Base-by-base conservation (phyloP, 2,797 vertebrate genomes). In the Avahi laniger region DNA sequence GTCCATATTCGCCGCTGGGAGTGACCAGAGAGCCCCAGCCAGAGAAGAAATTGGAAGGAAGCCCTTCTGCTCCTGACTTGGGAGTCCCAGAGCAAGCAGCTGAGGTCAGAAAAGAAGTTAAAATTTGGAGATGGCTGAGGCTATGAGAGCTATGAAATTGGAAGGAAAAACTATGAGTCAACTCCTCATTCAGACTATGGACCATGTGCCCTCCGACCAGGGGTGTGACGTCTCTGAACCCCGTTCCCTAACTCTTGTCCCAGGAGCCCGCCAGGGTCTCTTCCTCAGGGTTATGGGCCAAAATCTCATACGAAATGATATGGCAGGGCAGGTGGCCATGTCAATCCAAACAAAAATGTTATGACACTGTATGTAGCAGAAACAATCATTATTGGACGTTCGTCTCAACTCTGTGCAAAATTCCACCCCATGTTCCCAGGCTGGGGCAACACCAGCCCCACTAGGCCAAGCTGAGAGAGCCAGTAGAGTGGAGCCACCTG, bases 161-260 rank as follows among this genome's bases (percentile, higher is more conserved):
- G 61, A 89, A 80, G 65, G 30, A 46, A 35, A 65, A 35, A 10
- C 65, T 28, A 7, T 73, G 84, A 92, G 78, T 92, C 93, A 80
- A 57, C 17, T 48, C n/a, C 50, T 89, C 17, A 12, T n/a, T 72
- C 72, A 41, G 7, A 28, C 28, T 50, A 61, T 0, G 5, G 11
- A 13, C 72, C 79, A 1, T 26, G 38, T 18, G 38, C 54, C 38
- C 33, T 24, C 24, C 28, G 84, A 75, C 18, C 7, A 67, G 46
- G 22, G 59, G 33, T 59, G 61, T 24, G 1, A 0, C 14, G 5
- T 28, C 38, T 50, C 20, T 17, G n/a, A 33, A 28, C 24, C 24
- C 22, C 13, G 17, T 17, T 48, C 41, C 73, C 14, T n/a, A 8
- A 22, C 57, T 9, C 11, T 43, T 24, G 1, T 4, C 24, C 59